phyloP scores from a whole-genome alignment of 1,140 invertebrate genomes.

The Polyergus mexicanus region DNA sequence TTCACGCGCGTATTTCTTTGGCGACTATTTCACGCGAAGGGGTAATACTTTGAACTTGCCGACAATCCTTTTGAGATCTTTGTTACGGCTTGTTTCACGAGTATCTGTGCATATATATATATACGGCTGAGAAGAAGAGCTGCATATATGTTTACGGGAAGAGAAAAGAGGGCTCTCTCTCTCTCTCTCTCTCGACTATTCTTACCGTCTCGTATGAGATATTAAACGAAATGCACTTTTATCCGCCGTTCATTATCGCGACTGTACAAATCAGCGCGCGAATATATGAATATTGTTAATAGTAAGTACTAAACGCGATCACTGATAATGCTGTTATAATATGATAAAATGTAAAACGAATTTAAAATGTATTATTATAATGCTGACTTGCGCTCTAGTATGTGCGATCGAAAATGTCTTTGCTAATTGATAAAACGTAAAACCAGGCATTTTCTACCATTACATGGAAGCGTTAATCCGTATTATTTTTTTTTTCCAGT shows the following conservation, averaged over 20 bases:
- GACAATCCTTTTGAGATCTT: constrained; percentile 68
- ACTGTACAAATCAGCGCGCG: not conserved
- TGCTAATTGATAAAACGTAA: constrained; percentile 56
- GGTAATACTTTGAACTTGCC: constrained; percentile 76
- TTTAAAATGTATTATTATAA: constrained; percentile 1
- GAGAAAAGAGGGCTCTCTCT: not conserved
- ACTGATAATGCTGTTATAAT: too few relatives aligned
- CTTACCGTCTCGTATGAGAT: not conserved
- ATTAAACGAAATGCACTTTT: constrained; percentile 48
- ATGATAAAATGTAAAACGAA: constrained; percentile 11
- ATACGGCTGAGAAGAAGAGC: too few relatives aligned
- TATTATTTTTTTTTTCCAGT: constrained; percentile 61
- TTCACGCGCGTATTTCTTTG: constrained; percentile 74
- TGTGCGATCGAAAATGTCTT: constrained; percentile 3
- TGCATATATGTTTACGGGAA: not conserved
- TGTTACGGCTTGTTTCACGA: constrained; percentile 59
- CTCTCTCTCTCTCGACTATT: not conserved
- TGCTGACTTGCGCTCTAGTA: not conserved
- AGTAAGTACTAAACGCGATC: too few relatives aligned
- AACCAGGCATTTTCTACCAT: constrained; percentile 54
- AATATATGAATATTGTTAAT: too few relatives aligned
- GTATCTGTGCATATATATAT: constrained; percentile 43
- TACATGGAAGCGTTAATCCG: constrained; percentile 65
- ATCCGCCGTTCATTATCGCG: constrained; percentile 39
- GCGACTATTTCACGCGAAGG: constrained; percentile 71